Percentiles rank a stretch among this genome's conserved stretches.
Conservation (phyloP, 2,113 vertebrate species). For the Saiga tatarica region DNA sequence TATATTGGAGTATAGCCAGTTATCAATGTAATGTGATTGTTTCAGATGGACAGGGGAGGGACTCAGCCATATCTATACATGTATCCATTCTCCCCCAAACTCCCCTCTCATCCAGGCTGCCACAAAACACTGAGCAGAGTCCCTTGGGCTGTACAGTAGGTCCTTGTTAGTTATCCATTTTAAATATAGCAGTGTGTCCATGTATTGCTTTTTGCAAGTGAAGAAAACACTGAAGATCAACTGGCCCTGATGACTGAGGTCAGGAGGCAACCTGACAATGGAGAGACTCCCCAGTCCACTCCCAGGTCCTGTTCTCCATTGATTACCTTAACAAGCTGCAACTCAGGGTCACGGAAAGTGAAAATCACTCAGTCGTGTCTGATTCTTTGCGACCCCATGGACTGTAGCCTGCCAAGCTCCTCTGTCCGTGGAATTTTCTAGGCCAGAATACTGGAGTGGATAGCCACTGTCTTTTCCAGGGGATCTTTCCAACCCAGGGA, state of each 20-base stretch:
- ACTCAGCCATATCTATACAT: neutral
- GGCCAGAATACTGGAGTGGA: neutral
- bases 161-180: neutral
- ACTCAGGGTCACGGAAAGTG: neutral
- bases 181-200: neutral
- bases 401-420: neutral
- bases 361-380: neutral
- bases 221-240: neutral
- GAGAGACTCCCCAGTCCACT: neutral
- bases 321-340: neutral
- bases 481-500: neutral
- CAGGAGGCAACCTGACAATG: neutral
- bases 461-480: neutral
- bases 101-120: neutral
- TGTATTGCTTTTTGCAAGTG: neutral
- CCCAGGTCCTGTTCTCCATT: neutral
- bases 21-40: neutral
- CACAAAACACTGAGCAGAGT: neutral
- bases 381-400: neutral
- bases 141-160: neutral
- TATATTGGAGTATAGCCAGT: neutral
- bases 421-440: neutral
- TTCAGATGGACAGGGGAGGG: neutral
- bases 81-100: neutral
- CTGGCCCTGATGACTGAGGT: neutral